phyloP scores from a whole-genome alignment of 1,140 invertebrate genomes.

The Zelostemma sp. region DNA sequence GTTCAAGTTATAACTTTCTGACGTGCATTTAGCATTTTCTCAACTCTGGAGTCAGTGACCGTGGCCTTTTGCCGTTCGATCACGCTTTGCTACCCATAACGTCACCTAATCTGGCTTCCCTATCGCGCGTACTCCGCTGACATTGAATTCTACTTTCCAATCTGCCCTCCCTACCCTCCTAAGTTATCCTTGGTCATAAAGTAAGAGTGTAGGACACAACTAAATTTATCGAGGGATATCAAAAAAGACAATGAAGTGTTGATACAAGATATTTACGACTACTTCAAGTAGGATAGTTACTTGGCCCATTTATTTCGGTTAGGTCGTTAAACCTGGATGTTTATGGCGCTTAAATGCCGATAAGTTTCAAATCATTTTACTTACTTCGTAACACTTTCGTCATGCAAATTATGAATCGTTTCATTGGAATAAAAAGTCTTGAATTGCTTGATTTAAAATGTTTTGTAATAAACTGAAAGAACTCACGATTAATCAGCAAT shows the following conservation, averaged over 20 bases:
- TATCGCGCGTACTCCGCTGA: slow-evolving; percentile 42
- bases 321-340: slow-evolving; percentile 20
- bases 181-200: slow-evolving; percentile 36
- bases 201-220: slow-evolving; percentile 6
- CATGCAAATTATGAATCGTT: no score
- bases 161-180: slow-evolving; percentile 31
- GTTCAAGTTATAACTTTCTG: background rate
- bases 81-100: slow-evolving; percentile 12
- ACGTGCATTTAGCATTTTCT: slow-evolving; percentile 28
- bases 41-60: slow-evolving; percentile 44
- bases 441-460: no score
- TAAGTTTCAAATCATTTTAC: slow-evolving; percentile 9
- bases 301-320: slow-evolving; percentile 20
- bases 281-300: slow-evolving; percentile 22
- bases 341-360: slow-evolving; percentile 18
- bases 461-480: no score
- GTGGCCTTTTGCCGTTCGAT: slow-evolving; percentile 39
- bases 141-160: slow-evolving; percentile 58
- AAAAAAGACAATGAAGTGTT: slow-evolving; percentile 27
- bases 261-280: slow-evolving; percentile 18
- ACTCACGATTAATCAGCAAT: no score
- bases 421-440: no score
- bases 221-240: slow-evolving; percentile 19
- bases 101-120: slow-evolving; percentile 44
- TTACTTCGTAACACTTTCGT: no score